Percentiles rank a stretch among this genome's conserved stretches.
Conservation (phyloP, 2,888 invertebrate species). For the Notodonta dromedarius region DNA sequence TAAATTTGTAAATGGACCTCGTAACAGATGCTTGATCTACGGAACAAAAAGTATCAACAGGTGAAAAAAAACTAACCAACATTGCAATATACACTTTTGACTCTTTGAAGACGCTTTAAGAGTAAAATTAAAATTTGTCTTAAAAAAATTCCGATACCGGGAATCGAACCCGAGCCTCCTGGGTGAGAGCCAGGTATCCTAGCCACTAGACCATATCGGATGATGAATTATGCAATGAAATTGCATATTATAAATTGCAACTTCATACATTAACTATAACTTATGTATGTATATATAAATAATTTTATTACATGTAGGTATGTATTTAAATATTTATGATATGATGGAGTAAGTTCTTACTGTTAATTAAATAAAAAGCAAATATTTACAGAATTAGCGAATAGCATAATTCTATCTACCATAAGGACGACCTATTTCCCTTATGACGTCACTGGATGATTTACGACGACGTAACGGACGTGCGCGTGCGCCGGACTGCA, state of each 20-base stretch:
- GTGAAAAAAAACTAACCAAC: too few relatives aligned
- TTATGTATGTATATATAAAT: too few relatives aligned
- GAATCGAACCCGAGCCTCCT: constrained; percentile 86
- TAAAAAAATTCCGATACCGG: constrained; percentile 80
- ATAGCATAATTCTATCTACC: background rate
- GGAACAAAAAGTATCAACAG: background rate
- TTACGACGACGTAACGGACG: background rate
- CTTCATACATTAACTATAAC: too few relatives aligned
- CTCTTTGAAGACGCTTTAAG: too few relatives aligned
- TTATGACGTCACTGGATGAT: constrained; percentile 3
- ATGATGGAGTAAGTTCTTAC: too few relatives aligned
- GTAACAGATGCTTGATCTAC: too few relatives aligned
- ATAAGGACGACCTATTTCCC: constrained; percentile 4
- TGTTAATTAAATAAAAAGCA: background rate
- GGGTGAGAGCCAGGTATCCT: constrained; percentile 86
- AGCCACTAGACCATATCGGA: constrained; percentile 86
- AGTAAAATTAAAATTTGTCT: too few relatives aligned
- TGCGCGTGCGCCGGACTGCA: background rate
- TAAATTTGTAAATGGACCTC: background rate
- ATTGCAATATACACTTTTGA: too few relatives aligned
- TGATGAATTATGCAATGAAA: constrained; percentile 15
- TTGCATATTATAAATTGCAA: too few relatives aligned
- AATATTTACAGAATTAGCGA: background rate
- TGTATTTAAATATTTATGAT: too few relatives aligned
- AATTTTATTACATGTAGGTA: too few relatives aligned